Evolutionary conservation across 1,140 invertebrate species (phyloP).

Genomic region (Ceratoteleas bidentatus): DNA sequence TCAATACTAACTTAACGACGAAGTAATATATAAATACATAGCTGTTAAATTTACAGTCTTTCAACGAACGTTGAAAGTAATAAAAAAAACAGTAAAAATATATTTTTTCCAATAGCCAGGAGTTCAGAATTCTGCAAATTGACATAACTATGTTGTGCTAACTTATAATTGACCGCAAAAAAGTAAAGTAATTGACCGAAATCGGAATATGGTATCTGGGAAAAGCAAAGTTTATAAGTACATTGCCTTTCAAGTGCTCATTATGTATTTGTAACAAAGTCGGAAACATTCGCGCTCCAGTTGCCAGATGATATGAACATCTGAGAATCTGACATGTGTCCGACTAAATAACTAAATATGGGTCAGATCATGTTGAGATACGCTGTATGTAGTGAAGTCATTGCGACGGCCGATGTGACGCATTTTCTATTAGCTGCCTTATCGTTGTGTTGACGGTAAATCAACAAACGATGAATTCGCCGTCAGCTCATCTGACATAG

Average conservation of each 20-base stretch:
- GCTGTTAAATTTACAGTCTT: no score
- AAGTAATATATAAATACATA: no score
- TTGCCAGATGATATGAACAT: conserved; percentile 75
- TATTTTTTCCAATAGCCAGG: neutral
- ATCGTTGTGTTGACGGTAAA: conserved; percentile 27
- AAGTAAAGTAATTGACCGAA: conserved; percentile 9
- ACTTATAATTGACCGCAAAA: neutral
- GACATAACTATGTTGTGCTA: no score
- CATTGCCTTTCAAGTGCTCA: conserved; percentile 26
- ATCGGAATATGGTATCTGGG: neutral
- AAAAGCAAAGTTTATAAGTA: conserved; percentile 17
- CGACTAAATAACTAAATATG: conserved; percentile 69
- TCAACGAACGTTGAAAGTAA: no score
- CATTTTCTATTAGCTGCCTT: conserved; percentile 44
- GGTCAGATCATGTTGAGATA: conserved; percentile 74
- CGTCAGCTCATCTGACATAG: conserved; percentile 15
- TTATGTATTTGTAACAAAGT: conserved; percentile 41
- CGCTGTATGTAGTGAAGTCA: conserved; percentile 31
- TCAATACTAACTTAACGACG: no score
- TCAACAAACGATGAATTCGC: conserved; percentile 52
- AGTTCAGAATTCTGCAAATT: neutral
- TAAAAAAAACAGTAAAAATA: no score
- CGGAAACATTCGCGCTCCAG: conserved; percentile 69
- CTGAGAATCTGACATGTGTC: conserved; percentile 57
- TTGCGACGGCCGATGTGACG: conserved; percentile 30